phyloP scores from a whole-genome alignment of 2,888 invertebrate genomes.

The Itoplectis maculator region DNA sequence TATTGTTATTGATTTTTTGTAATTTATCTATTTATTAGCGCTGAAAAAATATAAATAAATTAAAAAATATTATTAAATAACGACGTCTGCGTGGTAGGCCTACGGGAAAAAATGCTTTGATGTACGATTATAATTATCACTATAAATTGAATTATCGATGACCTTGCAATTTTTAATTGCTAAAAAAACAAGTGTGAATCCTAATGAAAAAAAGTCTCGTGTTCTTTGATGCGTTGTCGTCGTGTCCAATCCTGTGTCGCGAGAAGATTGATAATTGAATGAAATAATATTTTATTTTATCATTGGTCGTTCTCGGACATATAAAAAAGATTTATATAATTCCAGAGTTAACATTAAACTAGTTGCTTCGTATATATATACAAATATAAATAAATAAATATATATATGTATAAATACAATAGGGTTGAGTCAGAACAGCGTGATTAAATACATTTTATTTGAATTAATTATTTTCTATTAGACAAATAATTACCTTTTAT shows the following conservation, averaged over 20 bases:
- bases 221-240: constrained; percentile 41
- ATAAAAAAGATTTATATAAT: constrained; percentile 52
- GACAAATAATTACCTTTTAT: constrained; percentile 34
- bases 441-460: constrained; percentile 42
- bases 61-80: constrained; percentile 35
- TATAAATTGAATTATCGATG: constrained; percentile 47
- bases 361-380: constrained; percentile 59
- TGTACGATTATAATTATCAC: constrained; percentile 61
- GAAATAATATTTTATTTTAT: constrained; percentile 52
- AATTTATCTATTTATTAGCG: constrained; percentile 42
- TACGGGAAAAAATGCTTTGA: constrained; percentile 63
- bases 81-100: constrained; percentile 62
- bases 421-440: constrained; percentile 19
- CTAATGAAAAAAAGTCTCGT: constrained; percentile 22
- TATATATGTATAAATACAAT: constrained; percentile 26
- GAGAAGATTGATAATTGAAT: constrained; percentile 36
- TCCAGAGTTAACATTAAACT: constrained; percentile 56
- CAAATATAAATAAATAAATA: constrained; percentile 37
- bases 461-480: constrained; percentile 32
- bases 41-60: constrained; percentile 10
- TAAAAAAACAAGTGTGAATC: constrained; percentile 49
- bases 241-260: constrained; percentile 23
- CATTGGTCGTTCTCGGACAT: constrained; percentile 47
- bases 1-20: constrained; percentile 47
- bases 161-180: constrained; percentile 42